A percentile compares a stretch with the other conserved stretches of the same genome.
Conservation (phyloP, 2,888 invertebrate species). For the Megaustenia siamemsis region DNA sequence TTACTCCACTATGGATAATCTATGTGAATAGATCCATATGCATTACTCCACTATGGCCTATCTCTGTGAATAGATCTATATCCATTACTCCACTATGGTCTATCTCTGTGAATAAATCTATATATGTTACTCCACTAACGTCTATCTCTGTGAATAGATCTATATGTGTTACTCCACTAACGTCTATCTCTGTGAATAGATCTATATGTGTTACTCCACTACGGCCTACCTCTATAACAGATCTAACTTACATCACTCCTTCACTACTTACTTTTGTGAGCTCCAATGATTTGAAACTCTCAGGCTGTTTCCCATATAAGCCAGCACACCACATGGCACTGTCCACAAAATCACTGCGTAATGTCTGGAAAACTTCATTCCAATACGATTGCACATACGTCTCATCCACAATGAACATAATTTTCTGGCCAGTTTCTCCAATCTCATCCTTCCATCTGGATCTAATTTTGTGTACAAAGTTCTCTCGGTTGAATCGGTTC, state of each 20-base stretch:
- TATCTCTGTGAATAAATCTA: no score
- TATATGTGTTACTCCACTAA: no score
- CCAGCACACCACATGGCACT: conserved; percentile 57
- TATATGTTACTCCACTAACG: no score
- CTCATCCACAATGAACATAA: conserved; percentile 58
- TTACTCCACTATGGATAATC: no score
- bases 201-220: no score
- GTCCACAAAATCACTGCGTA: conserved; percentile 31
- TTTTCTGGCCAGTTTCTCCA: conserved; percentile 3
- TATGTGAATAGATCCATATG: no score
- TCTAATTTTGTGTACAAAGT: conserved; percentile 32
- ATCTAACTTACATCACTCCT: not conserved
- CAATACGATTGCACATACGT: conserved; percentile 58
- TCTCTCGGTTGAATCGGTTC: conserved; percentile 30
- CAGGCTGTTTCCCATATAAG: conserved; percentile 56
- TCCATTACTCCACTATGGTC: no score
- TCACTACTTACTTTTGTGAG: conserved; percentile 35
- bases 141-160: no score
- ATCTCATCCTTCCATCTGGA: conserved; percentile 26
- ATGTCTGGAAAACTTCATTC: conserved; percentile 45
- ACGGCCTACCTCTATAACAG: no score
- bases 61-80: no score
- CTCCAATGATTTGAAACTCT: conserved; percentile 23
- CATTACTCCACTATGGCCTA: no score
- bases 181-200: no score